Conservation (phyloP, 2,888 invertebrate species). For the Acleris sparsana region DNA sequence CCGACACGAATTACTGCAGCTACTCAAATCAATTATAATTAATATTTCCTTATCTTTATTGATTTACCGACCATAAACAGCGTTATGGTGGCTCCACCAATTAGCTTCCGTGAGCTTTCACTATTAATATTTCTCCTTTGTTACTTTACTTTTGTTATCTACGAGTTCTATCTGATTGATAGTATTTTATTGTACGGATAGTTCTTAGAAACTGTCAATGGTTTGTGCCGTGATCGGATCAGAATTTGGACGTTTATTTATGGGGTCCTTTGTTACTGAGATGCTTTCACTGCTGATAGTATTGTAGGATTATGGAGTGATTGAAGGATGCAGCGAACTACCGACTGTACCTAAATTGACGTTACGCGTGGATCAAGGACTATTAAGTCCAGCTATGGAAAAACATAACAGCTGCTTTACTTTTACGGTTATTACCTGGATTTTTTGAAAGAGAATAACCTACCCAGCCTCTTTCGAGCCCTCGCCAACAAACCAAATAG, state of each 20-base stretch:
- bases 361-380: too few species aligned
- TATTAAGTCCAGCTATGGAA: too few species aligned
- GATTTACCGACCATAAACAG: slow-evolving; percentile 34
- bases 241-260: slow-evolving; percentile 30
- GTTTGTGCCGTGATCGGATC: slow-evolving; percentile 29
- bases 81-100: slow-evolving; percentile 36
- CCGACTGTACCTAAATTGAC: slow-evolving; percentile 4
- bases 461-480: too few species aligned
- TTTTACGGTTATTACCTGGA: too few species aligned
- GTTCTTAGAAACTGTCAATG: slow-evolving; percentile 33
- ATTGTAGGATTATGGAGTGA: slow-evolving; percentile 32
- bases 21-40: slow-evolving; percentile 11
- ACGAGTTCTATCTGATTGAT: slow-evolving; percentile 13
- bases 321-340: neutral
- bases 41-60: slow-evolving; percentile 36
- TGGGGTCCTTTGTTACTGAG: slow-evolving; percentile 26
- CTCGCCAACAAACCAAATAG: too few species aligned
- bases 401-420: too few species aligned
- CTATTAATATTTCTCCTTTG: slow-evolving; percentile 41
- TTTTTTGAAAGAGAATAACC: too few species aligned
- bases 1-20: slow-evolving; percentile 7
- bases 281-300: slow-evolving; percentile 34
- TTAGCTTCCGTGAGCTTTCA: slow-evolving; percentile 49
- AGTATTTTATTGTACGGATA: slow-evolving; percentile 24
- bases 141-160: slow-evolving; percentile 38